A percentile compares a stretch with the other conserved stretches of the same genome.
These are phyloP conservation scores for Bombus sibiricus DNA, from an alignment of 1,140 invertebrate species.

Conservation along the genomic window DNA sequence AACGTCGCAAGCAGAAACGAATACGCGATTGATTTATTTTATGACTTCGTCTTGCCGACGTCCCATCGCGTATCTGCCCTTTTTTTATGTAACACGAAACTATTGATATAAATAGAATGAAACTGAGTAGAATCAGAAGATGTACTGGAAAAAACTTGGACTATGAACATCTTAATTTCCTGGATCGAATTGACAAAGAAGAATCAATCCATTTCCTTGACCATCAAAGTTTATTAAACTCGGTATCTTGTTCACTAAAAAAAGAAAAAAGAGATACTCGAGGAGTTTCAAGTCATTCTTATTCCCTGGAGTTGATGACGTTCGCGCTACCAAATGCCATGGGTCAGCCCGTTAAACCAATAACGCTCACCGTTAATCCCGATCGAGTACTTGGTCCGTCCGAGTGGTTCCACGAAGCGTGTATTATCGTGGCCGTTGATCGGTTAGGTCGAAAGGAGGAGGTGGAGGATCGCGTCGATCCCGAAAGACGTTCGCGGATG, in stretches of 20 bases:
- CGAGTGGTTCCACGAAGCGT: slow-evolving; percentile 39
- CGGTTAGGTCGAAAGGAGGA: not conserved
- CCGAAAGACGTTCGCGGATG: slow-evolving; percentile 19
- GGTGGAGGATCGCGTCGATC: slow-evolving; percentile 54
- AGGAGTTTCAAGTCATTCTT: not conserved
- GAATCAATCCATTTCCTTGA: not conserved
- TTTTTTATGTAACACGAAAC: not conserved
- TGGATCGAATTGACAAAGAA: too few species aligned
- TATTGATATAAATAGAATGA: not conserved
- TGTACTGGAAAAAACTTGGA: too few species aligned
- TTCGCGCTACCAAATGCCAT: not conserved
- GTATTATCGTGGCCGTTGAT: slow-evolving; percentile 55
- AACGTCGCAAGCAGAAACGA: not conserved
- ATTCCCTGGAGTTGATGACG: not conserved
- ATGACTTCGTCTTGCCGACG: not conserved
- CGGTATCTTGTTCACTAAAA: too few species aligned
- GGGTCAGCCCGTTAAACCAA: slow-evolving; percentile 8
- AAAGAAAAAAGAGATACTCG: not conserved
- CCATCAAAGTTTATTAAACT: not conserved
- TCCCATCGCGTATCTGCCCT: too few species aligned
- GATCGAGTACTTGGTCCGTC: not conserved
- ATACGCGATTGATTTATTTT: not conserved
- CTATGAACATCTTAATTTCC: too few species aligned
- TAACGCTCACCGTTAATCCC: slow-evolving; percentile 3
- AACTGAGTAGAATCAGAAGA: too few species aligned